Percentiles rank a stretch among this genome's conserved stretches.
These are phyloP conservation scores for Scolopax bukidnonensis DNA, from an alignment of 2,797 vertebrate species.

Conservation along the genomic window DNA sequence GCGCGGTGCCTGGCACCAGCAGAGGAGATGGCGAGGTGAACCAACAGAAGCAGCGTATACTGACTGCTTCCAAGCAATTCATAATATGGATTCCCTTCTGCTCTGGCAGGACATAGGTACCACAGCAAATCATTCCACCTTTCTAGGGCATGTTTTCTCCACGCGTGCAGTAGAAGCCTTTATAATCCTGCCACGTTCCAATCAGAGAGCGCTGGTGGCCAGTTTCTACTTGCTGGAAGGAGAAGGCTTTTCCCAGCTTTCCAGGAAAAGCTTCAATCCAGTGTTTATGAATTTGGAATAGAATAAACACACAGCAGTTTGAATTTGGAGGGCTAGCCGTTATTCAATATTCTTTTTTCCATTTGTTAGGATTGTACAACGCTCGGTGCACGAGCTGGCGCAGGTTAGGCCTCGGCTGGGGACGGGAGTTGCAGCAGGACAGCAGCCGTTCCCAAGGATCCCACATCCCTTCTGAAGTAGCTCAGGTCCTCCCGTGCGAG, in stretches of 20 bases:
- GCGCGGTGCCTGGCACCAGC: background rate
- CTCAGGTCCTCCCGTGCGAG: background rate
- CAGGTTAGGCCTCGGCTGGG: background rate
- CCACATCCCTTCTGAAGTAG: background rate
- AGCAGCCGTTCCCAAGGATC: background rate
- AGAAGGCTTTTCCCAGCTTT: background rate
- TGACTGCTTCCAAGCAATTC: background rate
- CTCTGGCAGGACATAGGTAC: background rate
- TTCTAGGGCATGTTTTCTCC: background rate
- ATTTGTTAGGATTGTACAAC: background rate
- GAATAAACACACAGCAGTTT: background rate
- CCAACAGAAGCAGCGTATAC: background rate
- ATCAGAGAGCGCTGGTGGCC: background rate
- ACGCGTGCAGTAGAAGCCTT: background rate
- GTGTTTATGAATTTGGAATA: background rate
- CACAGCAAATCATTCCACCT: background rate
- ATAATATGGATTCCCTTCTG: background rate
- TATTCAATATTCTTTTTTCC: background rate
- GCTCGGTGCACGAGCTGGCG: background rate
- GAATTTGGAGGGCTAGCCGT: background rate
- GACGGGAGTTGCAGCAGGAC: background rate
- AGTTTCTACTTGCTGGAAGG: background rate
- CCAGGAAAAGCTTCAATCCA: background rate
- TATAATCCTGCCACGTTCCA: background rate
- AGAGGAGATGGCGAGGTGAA: background rate